Evolutionary conservation across 2,888 invertebrate genomes (phyloP).

Genomic region (Sesia bembeciformis): DNA sequence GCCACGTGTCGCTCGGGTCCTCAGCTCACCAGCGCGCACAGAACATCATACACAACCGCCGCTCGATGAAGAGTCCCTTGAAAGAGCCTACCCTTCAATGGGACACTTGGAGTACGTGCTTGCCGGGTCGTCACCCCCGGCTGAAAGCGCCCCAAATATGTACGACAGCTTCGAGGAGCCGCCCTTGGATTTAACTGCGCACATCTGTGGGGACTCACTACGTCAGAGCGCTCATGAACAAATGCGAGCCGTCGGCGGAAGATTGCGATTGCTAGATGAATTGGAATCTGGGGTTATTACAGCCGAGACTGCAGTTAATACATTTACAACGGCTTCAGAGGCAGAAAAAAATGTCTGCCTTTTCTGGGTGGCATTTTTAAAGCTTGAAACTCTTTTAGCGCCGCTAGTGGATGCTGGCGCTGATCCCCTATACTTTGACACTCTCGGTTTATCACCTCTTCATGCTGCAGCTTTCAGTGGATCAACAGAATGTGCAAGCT

Average conservation of each 20-base stretch:
- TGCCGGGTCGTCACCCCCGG: constrained; percentile 85
- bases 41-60: constrained; percentile 27
- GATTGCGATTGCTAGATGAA: constrained; percentile 80
- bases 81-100: constrained; percentile 79
- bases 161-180: constrained; percentile 87
- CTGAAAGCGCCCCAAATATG: constrained; percentile 86
- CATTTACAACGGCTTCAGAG: constrained; percentile 74
- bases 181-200: constrained; percentile 79
- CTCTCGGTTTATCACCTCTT: constrained; percentile 82
- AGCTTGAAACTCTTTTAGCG: constrained; percentile 78
- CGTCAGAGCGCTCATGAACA: constrained; percentile 83
- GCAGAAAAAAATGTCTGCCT: constrained; percentile 82
- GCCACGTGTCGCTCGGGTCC: constrained; percentile 37
- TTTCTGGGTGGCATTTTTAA: constrained; percentile 84
- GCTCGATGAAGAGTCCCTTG: constrained; percentile 68
- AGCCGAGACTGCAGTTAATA: constrained; percentile 66
- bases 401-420: constrained; percentile 79
- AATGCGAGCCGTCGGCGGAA: constrained; percentile 80
- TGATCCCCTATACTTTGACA: constrained; percentile 80
- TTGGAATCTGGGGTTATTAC: constrained; percentile 80
- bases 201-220: constrained; percentile 83
- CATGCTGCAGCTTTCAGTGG: constrained; percentile 87
- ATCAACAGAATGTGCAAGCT: constrained; percentile 80
- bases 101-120: constrained; percentile 85
- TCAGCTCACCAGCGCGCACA: constrained; percentile 28